These are phyloP conservation scores for Polydrusus pterygomalis DNA, from an alignment of 2,888 invertebrate species.

Conservation along the genomic window DNA sequence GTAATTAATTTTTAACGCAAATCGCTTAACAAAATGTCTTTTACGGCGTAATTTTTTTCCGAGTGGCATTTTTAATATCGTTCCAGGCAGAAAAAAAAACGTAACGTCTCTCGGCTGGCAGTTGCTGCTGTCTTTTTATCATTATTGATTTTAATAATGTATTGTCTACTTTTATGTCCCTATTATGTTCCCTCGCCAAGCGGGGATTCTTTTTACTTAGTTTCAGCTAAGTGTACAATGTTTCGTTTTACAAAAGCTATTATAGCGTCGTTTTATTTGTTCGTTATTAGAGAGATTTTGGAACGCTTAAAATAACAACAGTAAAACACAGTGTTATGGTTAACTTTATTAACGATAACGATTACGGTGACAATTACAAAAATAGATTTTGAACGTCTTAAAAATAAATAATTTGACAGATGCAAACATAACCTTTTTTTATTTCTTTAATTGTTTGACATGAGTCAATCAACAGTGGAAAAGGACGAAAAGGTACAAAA, in stretches of 20 bases:
- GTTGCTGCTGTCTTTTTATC: conserved; percentile 36
- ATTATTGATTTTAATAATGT: conserved; percentile 50
- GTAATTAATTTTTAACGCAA: conserved; percentile 1
- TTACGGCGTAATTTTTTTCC: conserved; percentile 21
- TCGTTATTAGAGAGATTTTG: conserved; percentile 26
- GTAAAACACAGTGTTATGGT: too few relatives aligned
- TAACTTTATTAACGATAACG: too few relatives aligned
- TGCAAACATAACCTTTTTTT: too few relatives aligned
- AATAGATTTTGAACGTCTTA: too few relatives aligned
- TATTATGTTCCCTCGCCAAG: conserved; percentile 42
- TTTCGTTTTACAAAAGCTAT: conserved; percentile 48
- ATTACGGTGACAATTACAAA: too few relatives aligned
- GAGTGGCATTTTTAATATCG: conserved; percentile 37
- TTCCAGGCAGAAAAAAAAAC: conserved; percentile 31
- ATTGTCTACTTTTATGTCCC: conserved; percentile 51
- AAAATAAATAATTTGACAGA: too few relatives aligned
- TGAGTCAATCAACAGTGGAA: too few relatives aligned
- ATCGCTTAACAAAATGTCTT: conserved; percentile 21
- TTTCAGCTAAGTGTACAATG: conserved; percentile 48
- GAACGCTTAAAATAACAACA: too few relatives aligned
- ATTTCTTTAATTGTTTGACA: too few relatives aligned
- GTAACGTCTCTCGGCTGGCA: conserved; percentile 31
- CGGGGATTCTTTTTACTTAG: conserved; percentile 46
- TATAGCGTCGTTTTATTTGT: conserved; percentile 39
- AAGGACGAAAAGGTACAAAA: too few relatives aligned